phyloP scores from a whole-genome alignment of 2,888 invertebrate genomes.

The Erebia aethiops region DNA sequence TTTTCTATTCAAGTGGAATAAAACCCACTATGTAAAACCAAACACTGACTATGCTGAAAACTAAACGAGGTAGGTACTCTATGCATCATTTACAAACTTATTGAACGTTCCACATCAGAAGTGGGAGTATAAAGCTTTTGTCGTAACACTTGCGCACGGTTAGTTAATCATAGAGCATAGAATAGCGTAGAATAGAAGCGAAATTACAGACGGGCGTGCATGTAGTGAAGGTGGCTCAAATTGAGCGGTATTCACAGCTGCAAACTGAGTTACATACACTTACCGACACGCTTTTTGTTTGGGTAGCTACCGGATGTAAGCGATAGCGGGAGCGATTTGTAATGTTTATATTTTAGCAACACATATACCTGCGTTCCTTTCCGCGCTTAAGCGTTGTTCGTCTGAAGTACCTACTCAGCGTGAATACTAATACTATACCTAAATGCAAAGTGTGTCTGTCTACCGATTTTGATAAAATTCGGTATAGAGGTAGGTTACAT shows the following conservation, averaged over 20 bases:
- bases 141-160: conserved; percentile 15
- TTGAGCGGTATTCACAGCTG: conserved; percentile 66
- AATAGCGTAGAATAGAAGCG: conserved; percentile 28
- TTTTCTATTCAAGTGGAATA: no score
- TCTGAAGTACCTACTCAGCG: no score
- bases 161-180: conserved; percentile 27
- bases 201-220: conserved; percentile 31
- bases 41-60: no score
- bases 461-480: no score
- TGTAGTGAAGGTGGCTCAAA: conserved; percentile 47
- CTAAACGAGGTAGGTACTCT: neutral
- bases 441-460: no score
- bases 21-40: no score
- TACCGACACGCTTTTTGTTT: conserved; percentile 43
- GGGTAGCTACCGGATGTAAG: conserved; percentile 45
- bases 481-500: no score
- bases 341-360: conserved; percentile 22
- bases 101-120: conserved; percentile 9
- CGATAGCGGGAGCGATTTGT: conserved; percentile 39
- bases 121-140: neutral
- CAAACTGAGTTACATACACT: conserved; percentile 54
- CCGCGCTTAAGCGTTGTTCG: no score
- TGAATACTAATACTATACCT: no score
- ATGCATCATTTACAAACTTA: neutral
- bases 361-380: neutral